Conservation (phyloP, 2,888 invertebrate species). For the Hymenopus coronatus region DNA sequence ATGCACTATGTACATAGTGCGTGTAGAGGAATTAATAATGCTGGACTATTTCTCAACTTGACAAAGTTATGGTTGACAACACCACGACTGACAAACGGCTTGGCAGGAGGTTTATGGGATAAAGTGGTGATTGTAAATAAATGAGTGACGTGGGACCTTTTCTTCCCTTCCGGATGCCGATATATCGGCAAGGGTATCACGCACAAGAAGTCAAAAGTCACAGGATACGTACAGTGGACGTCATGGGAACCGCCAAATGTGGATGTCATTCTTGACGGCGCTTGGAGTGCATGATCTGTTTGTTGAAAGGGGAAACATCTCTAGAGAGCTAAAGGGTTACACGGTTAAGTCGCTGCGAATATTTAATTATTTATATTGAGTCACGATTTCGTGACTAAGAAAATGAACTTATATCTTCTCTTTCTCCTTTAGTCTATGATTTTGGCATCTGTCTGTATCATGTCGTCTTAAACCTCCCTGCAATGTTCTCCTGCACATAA, state of each 20-base stretch:
- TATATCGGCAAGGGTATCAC: neutral
- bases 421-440: no score
- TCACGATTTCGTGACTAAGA: no score
- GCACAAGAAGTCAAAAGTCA: neutral
- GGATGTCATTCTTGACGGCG: neutral
- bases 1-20: no score
- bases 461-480: no score
- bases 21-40: no score
- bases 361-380: no score
- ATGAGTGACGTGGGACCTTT: neutral
- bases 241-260: neutral
- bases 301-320: no score
- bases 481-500: no score
- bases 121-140: neutral
- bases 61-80: neutral
- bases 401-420: no score
- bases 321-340: no score
- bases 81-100: neutral
- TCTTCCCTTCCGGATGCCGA: neutral
- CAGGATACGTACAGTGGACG: neutral
- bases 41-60: neutral
- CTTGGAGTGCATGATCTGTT: neutral
- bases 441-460: no score
- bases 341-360: no score
- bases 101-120: neutral